Percentiles rank a stretch among this genome's conserved stretches.
Conservation (phyloP, 1,140 invertebrate species). For the Cyclina sinensis region DNA sequence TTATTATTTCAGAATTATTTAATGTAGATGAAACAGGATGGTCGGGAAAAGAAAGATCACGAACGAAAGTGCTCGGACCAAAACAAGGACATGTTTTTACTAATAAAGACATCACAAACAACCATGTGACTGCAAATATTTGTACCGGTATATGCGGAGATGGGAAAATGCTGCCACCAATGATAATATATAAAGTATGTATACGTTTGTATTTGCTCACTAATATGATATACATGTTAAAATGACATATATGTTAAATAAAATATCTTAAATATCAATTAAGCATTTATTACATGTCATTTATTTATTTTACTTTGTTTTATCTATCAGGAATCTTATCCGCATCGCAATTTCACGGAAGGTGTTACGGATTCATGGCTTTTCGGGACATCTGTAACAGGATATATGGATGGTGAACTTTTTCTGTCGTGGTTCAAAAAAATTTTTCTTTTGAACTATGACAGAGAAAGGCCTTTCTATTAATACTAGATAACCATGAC, state of each 20-base stretch:
- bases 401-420: constrained; percentile 28
- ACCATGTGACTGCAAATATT: not conserved
- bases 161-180: not conserved
- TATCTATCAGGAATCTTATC: not conserved
- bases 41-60: not conserved
- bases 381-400: not conserved
- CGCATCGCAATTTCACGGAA: not conserved
- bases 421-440: constrained; percentile 41
- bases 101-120: not conserved
- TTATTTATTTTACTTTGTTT: not conserved
- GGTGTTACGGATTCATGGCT: not conserved
- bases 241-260: not conserved
- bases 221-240: not conserved
- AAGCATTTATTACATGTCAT: not conserved
- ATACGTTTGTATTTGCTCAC: not conserved
- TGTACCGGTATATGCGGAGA: constrained; percentile 1
- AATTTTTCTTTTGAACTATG: constrained; percentile 24
- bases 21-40: constrained; percentile 22
- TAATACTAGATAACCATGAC: constrained; percentile 79
- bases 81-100: not conserved
- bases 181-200: constrained; percentile 11
- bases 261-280: not conserved
- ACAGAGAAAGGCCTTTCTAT: constrained; percentile 43
- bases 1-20: not conserved
- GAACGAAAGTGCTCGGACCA: not conserved